Percentiles rank a stretch among this genome's conserved stretches.
Conservation (phyloP, 2,797 vertebrate genomes). For the Anguilla marmorata region DNA sequence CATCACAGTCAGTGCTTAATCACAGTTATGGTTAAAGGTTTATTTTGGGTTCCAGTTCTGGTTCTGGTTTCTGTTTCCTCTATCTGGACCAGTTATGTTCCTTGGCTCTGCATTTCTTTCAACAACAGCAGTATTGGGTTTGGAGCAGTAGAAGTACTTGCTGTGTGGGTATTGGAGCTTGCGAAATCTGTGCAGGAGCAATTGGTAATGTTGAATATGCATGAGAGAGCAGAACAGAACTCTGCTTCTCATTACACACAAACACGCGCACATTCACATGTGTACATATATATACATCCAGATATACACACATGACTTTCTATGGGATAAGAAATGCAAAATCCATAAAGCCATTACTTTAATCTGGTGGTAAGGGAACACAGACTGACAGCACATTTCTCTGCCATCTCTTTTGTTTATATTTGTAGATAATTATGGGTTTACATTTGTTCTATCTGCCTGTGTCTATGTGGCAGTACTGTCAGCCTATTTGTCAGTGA, state of each 20-base stretch:
- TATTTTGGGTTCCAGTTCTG: background rate
- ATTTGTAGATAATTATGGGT: background rate
- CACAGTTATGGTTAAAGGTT: background rate
- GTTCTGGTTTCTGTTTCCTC: background rate
- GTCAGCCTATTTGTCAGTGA: background rate
- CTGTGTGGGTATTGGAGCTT: background rate
- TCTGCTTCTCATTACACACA: background rate
- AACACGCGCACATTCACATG: background rate
- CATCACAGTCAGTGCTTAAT: background rate
- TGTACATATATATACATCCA: background rate
- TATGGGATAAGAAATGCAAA: background rate
- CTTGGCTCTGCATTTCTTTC: background rate
- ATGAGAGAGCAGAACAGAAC: background rate
- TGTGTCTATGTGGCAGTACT: background rate
- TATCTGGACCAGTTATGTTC: background rate
- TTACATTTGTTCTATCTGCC: background rate
- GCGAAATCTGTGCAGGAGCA: background rate
- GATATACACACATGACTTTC: background rate
- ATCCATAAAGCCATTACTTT: background rate
- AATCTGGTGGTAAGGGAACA: background rate
- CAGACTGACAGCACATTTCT: background rate
- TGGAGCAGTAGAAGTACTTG: background rate
- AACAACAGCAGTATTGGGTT: background rate
- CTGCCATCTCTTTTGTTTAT: background rate
- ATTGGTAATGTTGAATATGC: slow-evolving; percentile 1